A percentile compares a stretch with the other conserved stretches of the same genome.
Conservation (phyloP, 2,113 vertebrate genomes). For the Lagenorhynchus albirostris region DNA sequence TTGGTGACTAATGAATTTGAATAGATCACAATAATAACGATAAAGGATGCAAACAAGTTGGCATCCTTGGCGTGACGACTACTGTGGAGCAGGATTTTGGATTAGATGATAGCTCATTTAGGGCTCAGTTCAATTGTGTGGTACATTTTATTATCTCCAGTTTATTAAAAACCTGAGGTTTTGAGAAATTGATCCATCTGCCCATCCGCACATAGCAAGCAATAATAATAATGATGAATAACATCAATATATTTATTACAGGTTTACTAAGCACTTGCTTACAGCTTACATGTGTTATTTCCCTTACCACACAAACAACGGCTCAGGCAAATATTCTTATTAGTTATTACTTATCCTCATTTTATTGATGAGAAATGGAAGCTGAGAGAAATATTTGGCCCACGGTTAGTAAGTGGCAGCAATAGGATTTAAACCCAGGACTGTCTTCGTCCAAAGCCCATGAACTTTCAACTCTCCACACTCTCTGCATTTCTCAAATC, state of each 20-base stretch:
- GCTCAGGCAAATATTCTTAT: background rate
- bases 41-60: background rate
- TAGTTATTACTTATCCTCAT: background rate
- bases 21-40: background rate
- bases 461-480: background rate
- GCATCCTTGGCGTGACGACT: background rate
- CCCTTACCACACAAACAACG: background rate
- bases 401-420: background rate
- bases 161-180: background rate
- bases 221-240: background rate
- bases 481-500: background rate
- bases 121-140: background rate
- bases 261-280: background rate
- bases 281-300: background rate
- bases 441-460: background rate
- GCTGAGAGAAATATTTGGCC: background rate
- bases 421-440: background rate
- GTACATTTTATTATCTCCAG: background rate
- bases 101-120: background rate
- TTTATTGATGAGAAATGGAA: background rate
- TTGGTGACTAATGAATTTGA: background rate
- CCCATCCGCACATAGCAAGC: background rate
- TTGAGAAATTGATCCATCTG: background rate
- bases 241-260: background rate
- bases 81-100: background rate